Evolutionary conservation across 2,888 invertebrate species (phyloP).

Genomic region (Julus scanicus): DNA sequence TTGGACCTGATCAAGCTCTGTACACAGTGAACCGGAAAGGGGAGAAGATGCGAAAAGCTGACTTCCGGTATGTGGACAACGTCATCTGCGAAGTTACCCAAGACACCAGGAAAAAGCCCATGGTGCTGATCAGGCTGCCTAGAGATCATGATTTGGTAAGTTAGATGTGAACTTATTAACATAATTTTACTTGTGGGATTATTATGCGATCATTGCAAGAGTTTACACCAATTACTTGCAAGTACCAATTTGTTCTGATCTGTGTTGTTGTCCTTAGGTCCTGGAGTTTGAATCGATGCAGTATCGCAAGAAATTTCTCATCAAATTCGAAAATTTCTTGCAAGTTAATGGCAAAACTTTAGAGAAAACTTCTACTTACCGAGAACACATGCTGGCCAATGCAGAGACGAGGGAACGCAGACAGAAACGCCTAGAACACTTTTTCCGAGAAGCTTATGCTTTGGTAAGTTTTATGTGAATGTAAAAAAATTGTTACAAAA

Average conservation of each 20-base stretch:
- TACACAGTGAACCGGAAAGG: constrained; percentile 92
- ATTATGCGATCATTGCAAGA: background rate
- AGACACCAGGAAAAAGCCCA: constrained; percentile 73
- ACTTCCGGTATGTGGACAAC: constrained; percentile 79
- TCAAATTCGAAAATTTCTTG: constrained; percentile 86
- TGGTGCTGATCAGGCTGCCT: constrained; percentile 81
- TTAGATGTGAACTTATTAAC: background rate
- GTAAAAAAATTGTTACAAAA: background rate
- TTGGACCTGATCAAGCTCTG: constrained; percentile 87
- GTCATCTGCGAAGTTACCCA: constrained; percentile 91
- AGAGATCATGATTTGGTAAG: constrained; percentile 87
- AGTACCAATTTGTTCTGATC: background rate
- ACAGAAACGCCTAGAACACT: constrained; percentile 91
- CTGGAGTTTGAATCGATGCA: constrained; percentile 87
- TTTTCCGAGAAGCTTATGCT: constrained; percentile 96
- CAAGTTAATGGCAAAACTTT: constrained; percentile 84
- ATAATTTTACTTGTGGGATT: background rate
- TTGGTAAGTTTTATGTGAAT: constrained; percentile 66
- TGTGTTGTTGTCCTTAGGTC: constrained; percentile 66
- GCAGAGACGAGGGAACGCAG: constrained; percentile 93
- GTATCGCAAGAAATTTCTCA: constrained; percentile 84
- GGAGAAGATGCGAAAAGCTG: constrained; percentile 85
- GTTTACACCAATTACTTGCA: background rate
- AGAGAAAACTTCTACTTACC: constrained; percentile 76
- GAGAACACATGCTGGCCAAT: constrained; percentile 87